Base-by-base conservation (phyloP, 1,140 invertebrate species). In the Halyomorpha halys region DNA sequence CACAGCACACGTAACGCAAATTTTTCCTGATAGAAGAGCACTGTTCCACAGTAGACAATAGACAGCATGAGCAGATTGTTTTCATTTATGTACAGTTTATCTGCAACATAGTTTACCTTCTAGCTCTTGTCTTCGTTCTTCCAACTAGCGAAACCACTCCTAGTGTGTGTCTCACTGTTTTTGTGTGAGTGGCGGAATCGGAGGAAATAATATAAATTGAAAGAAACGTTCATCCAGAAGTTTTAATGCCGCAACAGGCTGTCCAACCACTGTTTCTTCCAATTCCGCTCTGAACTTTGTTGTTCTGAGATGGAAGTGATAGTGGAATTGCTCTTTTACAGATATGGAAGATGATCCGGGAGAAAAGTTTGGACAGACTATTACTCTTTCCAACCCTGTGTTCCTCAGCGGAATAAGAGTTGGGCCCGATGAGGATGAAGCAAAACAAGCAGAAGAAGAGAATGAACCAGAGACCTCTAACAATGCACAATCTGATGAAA, bases 341-440 rank as follows among this genome's bases (percentile, higher is more conserved):
- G 64, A 68, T 53, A 66, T 56, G 53, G 53, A 56, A 63, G 59
- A 67, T 21, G 65, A 64, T 44, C 59, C 61, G 34, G 27, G 49
- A 60, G 64, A 69, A 18, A 63, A 59, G 8, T 44, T 63, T 13
- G 44, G 27, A 44, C 39, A 45, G 27, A 61, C 64, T 59, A 59
- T 61, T 21, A 54, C 62, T 19, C 25, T 54, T n/a, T 45, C 62
- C 3, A 27, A 19, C 16, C 30, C 62, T 15, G 53, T 23, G 9
- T 23, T 56, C 19, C 23, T 56, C 18, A n/a, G 53, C 21, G 53
- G 34, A 13, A 16, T 44, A 51, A 2, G 61, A 30, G 44, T 30
- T 68, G 59, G 63, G 65, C 49, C 19, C n/a, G 21, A 39, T 39
- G 34, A 39, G 34, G 34, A 39, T 6, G 34, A 39, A 39, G 34